These are phyloP conservation scores for Plestiodon gilberti DNA, from an alignment of 2,113 vertebrate species.

Conservation along the genomic window DNA sequence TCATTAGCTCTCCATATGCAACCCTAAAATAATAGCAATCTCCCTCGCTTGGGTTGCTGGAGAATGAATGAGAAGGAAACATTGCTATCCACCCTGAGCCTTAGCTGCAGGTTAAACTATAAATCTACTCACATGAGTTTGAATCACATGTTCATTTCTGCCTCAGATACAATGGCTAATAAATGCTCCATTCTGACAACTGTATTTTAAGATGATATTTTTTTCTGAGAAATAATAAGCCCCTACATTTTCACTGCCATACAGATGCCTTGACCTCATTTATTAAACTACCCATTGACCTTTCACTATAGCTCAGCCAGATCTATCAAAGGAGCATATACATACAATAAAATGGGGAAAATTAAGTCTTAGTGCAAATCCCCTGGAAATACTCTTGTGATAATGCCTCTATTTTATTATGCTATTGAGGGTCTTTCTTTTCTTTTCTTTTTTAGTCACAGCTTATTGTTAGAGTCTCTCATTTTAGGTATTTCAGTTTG, in stretches of 20 bases:
- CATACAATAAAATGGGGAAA: background rate
- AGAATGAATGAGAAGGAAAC: background rate
- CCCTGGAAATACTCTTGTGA: background rate
- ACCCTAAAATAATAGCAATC: background rate
- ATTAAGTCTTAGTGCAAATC: background rate
- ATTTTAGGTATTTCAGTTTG: background rate
- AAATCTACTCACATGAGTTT: background rate
- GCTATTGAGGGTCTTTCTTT: background rate
- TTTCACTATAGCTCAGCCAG: slow-evolving; percentile 3
- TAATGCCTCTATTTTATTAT: background rate
- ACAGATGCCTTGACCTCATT: background rate
- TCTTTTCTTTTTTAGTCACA: background rate
- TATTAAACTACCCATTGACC: slow-evolving; percentile 2
- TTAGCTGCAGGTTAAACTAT: background rate
- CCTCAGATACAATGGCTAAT: background rate
- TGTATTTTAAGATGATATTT: background rate
- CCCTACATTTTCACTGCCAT: background rate
- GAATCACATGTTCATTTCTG: background rate
- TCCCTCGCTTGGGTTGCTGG: background rate
- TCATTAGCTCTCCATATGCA: background rate
- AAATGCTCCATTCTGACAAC: background rate
- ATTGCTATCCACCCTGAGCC: background rate
- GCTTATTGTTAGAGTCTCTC: background rate
- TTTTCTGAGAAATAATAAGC: background rate
- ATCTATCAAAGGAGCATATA: background rate